Conservation (phyloP, 2,888 invertebrate species). For the Nymphalis polychloros region DNA sequence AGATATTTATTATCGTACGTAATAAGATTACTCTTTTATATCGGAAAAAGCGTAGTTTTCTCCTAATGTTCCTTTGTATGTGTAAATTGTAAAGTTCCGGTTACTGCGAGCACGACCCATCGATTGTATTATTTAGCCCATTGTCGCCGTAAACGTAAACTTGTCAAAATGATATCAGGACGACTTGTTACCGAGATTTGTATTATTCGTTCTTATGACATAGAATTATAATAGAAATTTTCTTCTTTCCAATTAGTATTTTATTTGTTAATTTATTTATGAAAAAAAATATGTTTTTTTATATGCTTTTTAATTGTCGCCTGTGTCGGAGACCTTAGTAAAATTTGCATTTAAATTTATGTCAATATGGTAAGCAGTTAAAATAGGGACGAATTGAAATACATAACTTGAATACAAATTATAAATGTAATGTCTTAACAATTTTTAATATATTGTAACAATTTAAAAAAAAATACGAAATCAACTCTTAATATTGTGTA, state of each 20-base stretch:
- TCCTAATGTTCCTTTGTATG: constrained; percentile 55
- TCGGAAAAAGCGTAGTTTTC: constrained; percentile 55
- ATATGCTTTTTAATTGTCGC: constrained; percentile 57
- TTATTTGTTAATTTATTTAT: constrained; percentile 43
- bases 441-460: not conserved
- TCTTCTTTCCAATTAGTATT: constrained; percentile 32
- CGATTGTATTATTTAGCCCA: constrained; percentile 47
- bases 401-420: not conserved
- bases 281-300: constrained; percentile 46
- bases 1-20: constrained; percentile 72
- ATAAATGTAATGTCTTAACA: not conserved
- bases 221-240: constrained; percentile 27
- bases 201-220: constrained; percentile 30
- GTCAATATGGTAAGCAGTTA: constrained; percentile 62
- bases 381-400: constrained; percentile 48
- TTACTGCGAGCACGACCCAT: constrained; percentile 40
- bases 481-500: not conserved
- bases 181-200: constrained; percentile 39
- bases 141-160: constrained; percentile 25
- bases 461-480: not conserved
- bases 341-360: constrained; percentile 66
- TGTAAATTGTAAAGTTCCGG: constrained; percentile 49
- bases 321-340: constrained; percentile 56
- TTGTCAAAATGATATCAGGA: constrained; percentile 33
- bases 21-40: constrained; percentile 65